Conservation (phyloP, 2,888 invertebrate species). For the Drosophila prolongata region DNA sequence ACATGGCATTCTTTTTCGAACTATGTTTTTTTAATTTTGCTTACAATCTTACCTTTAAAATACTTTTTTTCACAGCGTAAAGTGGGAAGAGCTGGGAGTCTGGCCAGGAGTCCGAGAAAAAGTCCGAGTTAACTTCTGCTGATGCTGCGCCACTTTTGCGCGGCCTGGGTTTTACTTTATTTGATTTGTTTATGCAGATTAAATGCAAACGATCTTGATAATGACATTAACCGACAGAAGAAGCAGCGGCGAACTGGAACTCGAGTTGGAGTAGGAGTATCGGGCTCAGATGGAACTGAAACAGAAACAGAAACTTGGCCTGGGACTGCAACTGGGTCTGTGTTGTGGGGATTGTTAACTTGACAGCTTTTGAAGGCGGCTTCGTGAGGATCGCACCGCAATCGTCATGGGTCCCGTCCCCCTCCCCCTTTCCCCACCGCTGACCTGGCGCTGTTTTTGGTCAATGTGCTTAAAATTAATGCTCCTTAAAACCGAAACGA, state of each 20-base stretch:
- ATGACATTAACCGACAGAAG: conserved; percentile 83
- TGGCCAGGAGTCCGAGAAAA: conserved; percentile 35
- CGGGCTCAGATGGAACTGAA: conserved; percentile 20
- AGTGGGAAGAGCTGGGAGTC: conserved; percentile 11
- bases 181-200: conserved; percentile 82
- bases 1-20: no score
- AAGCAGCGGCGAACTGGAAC: conserved; percentile 61
- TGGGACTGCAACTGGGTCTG: conserved; percentile 30
- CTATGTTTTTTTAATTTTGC: neutral
- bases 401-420: conserved; percentile 58
- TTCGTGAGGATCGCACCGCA: conserved; percentile 67
- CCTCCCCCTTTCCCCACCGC: conserved; percentile 7
- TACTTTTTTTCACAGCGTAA: neutral
- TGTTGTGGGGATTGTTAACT: conserved; percentile 81
- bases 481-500: conserved; percentile 50
- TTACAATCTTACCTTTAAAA: no score
- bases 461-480: conserved; percentile 73
- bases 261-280: conserved; percentile 9
- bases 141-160: conserved; percentile 75
- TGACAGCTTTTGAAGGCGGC: conserved; percentile 81
- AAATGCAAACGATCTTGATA: conserved; percentile 83
- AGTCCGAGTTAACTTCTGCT: conserved; percentile 46
- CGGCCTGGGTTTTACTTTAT: conserved; percentile 66
- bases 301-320: conserved; percentile 15
- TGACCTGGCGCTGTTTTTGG: conserved; percentile 72